Evolutionary conservation across 2,888 invertebrate species (phyloP), one percentile per base, ranked within the genome.

Genomic region (Charanyca ferruginea): DNA sequence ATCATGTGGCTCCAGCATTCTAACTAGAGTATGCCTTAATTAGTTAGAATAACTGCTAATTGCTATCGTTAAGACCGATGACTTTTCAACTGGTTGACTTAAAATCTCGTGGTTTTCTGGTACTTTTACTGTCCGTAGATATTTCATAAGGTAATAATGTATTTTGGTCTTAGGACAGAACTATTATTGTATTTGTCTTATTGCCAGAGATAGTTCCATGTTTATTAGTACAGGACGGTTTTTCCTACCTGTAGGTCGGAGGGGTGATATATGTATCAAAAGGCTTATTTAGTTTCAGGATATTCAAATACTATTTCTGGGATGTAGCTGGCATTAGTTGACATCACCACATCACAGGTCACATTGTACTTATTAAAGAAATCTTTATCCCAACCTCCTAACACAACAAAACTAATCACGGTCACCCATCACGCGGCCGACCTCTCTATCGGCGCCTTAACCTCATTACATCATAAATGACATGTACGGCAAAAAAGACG

Each of bases 1-100:
- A 60, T 28, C 18, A 41, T n/a, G 4, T 42, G 32, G 6, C 38
- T 45, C n/a, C n/a, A 5, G 44, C 45, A 63, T 55, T 59, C 63
- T 25, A 69, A 69, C 41, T 16, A 60, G n/a, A 61, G 57, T 68
- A 62, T 41, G 44, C n/a, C 25, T 68, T 68, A 74, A 68, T 68
- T 74, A 58, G 23, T 62, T 9, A 23, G 3, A 54, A 35, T 8
- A 42, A 58, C 68, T 51, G 44, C 41, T 68, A 58, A 58, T 68
- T 57, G 28, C 25, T 35, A 57, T 45, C 35, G 22, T 53, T 49
- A 16, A 35, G 28, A 47, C 25, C 20, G 54, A 44, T 44, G 41
- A 32, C 44, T n/a, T 25, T 41, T 4, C 16, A 16, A 23, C 47
- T 55, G 3, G n/a, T n/a, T n/a, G n/a, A n/a, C n/a, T 47, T 3